Evolutionary conservation across 2,113 vertebrate species (phyloP).

Genomic region (Macquaria australasica): DNA sequence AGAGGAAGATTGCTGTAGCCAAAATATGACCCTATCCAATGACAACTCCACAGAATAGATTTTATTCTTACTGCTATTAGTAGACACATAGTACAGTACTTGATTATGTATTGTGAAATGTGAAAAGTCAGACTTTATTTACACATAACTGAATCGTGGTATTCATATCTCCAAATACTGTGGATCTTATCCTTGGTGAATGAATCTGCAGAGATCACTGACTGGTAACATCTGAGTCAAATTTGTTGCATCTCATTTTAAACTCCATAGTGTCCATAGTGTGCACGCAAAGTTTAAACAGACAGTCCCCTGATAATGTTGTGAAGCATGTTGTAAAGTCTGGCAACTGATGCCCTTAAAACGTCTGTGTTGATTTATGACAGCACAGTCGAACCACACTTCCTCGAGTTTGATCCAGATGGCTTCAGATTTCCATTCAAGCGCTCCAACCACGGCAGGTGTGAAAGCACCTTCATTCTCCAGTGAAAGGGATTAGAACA

Average conservation of each 20-base stretch:
- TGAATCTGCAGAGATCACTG: background rate
- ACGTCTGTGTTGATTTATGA: background rate
- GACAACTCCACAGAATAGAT: background rate
- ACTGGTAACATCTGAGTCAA: background rate
- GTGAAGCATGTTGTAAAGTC: background rate
- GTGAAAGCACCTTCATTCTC: conserved; percentile 27
- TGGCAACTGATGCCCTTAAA: background rate
- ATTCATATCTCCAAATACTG: background rate
- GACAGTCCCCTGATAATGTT: background rate
- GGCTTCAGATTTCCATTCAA: conserved; percentile 22
- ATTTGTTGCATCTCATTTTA: no score
- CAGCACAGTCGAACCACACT: background rate
- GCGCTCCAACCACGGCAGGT: conserved; percentile 32
- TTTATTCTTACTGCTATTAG: background rate
- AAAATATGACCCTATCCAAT: background rate
- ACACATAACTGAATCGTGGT: background rate
- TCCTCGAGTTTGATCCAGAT: background rate
- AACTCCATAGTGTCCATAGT: no score
- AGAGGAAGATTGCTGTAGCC: no score
- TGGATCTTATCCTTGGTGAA: background rate
- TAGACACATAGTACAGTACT: no score
- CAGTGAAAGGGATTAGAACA: conserved; percentile 28
- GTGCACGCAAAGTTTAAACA: background rate
- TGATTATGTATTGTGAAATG: background rate
- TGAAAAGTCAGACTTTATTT: background rate